Conservation (phyloP, 2,797 vertebrate species). For the Petrocephalus schoutedeni region DNA sequence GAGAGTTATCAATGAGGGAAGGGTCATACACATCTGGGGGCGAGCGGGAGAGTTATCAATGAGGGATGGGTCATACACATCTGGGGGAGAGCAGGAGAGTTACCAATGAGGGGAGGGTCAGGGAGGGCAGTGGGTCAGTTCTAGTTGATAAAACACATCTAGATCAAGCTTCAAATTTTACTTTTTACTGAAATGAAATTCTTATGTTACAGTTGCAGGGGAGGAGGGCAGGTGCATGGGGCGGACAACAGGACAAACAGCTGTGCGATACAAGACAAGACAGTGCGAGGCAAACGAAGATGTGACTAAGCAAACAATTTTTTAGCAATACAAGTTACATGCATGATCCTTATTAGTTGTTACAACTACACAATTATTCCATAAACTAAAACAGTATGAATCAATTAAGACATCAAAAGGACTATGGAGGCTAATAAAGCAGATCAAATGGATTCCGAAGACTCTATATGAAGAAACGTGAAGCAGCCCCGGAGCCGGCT, state of each 20-base stretch:
- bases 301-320: background rate
- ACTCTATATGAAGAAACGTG: background rate
- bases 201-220: background rate
- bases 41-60: constrained; percentile 60
- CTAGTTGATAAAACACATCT: background rate
- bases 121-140: background rate
- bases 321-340: background rate
- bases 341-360: background rate
- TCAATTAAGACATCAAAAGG: background rate
- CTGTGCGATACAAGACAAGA: background rate
- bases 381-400: background rate
- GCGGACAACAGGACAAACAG: background rate
- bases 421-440: background rate
- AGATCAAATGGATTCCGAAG: background rate
- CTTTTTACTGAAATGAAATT: background rate
- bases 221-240: background rate
- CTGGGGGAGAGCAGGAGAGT: constrained; percentile 50
- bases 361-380: background rate
- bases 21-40: constrained; percentile 87
- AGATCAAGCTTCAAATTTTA: background rate
- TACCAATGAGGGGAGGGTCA: constrained; percentile 74
- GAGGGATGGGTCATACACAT: constrained; percentile 90
- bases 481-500: background rate
- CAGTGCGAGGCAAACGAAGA: background rate
- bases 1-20: constrained; percentile 92